phyloP scores from a whole-genome alignment of 2,888 invertebrate genomes.

The Meiosimyza decipiens region DNA sequence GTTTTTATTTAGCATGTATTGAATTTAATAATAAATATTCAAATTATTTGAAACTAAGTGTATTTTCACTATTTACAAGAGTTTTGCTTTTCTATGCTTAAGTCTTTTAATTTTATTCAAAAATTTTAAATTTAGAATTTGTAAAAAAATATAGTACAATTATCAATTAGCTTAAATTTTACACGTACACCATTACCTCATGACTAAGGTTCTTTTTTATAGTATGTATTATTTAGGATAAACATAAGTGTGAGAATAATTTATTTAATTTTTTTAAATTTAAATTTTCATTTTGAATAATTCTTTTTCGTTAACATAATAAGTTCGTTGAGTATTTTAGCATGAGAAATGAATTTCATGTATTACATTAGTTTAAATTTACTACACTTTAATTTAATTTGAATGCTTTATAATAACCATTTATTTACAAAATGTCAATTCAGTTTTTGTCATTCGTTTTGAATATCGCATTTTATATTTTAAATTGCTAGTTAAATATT shows the following conservation, averaged over 20 bases:
- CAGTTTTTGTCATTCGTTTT: not conserved
- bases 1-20: conserved; percentile 31
- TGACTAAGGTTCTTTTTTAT: too few relatives aligned
- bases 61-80: not conserved
- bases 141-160: conserved; percentile 22
- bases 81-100: not conserved
- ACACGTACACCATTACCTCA: too few relatives aligned
- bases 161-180: too few relatives aligned
- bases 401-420: conserved; percentile 2
- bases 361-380: not conserved
- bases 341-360: not conserved
- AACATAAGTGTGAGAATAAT: not conserved
- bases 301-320: too few relatives aligned
- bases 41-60: too few relatives aligned
- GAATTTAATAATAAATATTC: not conserved
- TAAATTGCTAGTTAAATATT: too few relatives aligned
- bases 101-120: conserved; percentile 1
- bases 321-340: too few relatives aligned
- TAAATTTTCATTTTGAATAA: not conserved
- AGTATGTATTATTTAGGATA: too few relatives aligned
- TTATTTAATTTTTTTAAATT: not conserved
- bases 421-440: conserved; percentile 25
- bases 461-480: conserved; percentile 13
- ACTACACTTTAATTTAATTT: conserved; percentile 1
- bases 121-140: conserved; percentile 15